phyloP scores from a whole-genome alignment of 2,113 vertebrate species.

The Sakesphorus luctuosus region DNA sequence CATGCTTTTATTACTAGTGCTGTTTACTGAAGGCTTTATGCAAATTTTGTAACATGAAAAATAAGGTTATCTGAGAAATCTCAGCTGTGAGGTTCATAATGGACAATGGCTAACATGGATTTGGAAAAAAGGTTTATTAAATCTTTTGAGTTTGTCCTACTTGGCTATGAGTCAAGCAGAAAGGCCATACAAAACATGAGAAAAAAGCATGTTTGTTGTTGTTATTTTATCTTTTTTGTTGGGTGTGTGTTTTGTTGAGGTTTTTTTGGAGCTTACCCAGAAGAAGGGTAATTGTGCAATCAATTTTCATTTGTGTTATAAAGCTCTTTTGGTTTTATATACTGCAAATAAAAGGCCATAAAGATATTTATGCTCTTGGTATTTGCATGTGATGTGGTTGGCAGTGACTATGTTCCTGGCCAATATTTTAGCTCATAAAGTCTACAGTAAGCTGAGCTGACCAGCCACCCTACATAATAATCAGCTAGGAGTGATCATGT shows the following conservation, averaged over 20 bases:
- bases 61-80: neutral
- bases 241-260: neutral
- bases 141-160: neutral
- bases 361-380: slow-evolving; percentile 31
- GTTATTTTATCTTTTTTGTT: neutral
- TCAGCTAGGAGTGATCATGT: neutral
- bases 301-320: slow-evolving; percentile 44
- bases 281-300: slow-evolving; percentile 17
- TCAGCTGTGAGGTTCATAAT: neutral
- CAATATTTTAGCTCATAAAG: slow-evolving; percentile 20
- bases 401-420: neutral
- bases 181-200: neutral
- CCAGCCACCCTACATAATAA: neutral
- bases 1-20: neutral
- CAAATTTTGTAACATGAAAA: neutral
- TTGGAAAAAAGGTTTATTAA: neutral
- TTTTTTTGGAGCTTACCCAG: neutral
- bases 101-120: neutral
- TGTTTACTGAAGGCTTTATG: neutral
- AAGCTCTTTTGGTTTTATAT: slow-evolving; percentile 17
- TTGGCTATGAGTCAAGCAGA: neutral
- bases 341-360: slow-evolving; percentile 19
- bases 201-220: neutral
- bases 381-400: neutral
- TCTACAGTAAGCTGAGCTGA: neutral